Percentiles rank a stretch among this genome's conserved stretches.
phyloP scores from a whole-genome alignment of 2,797 vertebrate genomes.

The Okamejei kenojei region DNA sequence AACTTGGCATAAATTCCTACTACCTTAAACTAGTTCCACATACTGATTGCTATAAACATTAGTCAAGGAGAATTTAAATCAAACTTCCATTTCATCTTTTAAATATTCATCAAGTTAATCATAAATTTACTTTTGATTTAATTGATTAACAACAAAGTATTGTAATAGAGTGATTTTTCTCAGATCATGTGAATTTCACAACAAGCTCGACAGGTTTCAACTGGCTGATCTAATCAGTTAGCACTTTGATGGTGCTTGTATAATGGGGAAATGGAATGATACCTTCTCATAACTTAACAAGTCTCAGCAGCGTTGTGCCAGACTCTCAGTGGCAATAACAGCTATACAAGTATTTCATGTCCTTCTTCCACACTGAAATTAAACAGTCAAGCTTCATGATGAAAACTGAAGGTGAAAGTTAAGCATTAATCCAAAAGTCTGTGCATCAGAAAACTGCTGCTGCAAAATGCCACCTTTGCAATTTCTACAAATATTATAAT shows the following conservation, averaged over 20 bases:
- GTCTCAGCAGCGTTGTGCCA: background rate
- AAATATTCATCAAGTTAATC: background rate
- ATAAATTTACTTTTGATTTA: background rate
- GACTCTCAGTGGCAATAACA: background rate
- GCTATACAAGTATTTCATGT: background rate
- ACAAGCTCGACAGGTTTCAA: conserved; percentile 2
- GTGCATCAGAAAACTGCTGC: too few relatives aligned
- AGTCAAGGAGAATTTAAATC: background rate
- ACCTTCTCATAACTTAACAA: background rate
- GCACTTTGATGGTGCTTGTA: background rate
- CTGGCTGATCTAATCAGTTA: background rate
- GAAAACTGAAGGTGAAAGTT: background rate
- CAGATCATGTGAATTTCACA: background rate
- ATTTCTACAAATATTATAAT: background rate
- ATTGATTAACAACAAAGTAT: background rate
- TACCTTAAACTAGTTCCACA: background rate
- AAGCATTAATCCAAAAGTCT: background rate
- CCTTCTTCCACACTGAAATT: background rate
- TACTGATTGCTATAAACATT: background rate
- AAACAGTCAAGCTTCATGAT: background rate
- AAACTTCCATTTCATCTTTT: background rate
- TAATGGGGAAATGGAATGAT: background rate
- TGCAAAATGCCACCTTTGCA: background rate
- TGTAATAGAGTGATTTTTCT: background rate
- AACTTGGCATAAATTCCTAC: background rate